A percentile compares a stretch with the other conserved stretches of the same genome.
These are phyloP conservation scores for Marmota flaviventris DNA, from an alignment of 2,113 vertebrate genomes.

Conservation along the genomic window DNA sequence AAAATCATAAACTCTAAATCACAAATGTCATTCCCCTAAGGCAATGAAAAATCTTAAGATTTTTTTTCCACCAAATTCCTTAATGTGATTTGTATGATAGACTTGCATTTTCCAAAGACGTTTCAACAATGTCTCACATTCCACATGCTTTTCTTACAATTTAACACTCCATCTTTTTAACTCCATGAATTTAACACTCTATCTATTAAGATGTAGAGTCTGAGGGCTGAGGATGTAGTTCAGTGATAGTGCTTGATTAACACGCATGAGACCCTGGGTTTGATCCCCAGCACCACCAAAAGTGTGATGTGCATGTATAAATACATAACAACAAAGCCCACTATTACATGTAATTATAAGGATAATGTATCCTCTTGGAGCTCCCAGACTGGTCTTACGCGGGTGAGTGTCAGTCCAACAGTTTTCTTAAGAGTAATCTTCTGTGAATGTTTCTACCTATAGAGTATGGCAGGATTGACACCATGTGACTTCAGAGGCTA, in stretches of 20 bases:
- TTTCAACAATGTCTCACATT: background rate
- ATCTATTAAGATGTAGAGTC: background rate
- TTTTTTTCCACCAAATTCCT: conserved; percentile 18
- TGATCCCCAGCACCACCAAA: too few species aligned
- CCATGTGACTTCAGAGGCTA: background rate
- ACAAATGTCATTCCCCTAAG: background rate
- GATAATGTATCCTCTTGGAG: conserved; percentile 86
- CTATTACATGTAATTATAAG: too few species aligned
- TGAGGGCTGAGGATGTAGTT: background rate
- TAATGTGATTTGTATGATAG: background rate
- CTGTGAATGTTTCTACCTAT: background rate
- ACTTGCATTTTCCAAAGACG: background rate
- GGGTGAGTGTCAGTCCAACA: conserved; percentile 85
- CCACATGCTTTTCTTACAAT: background rate
- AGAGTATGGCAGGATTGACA: background rate
- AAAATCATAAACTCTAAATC: too few species aligned
- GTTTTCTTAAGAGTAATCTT: background rate
- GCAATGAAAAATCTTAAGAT: background rate
- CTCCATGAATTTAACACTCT: background rate
- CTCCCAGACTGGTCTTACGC: conserved; percentile 94
- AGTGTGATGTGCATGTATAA: too few species aligned
- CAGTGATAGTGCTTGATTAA: too few species aligned
- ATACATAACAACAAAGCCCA: too few species aligned
- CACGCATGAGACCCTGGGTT: too few species aligned
- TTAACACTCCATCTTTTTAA: background rate